These are phyloP conservation scores for Acleris cristana DNA, from an alignment of 2,888 invertebrate genomes.

Conservation along the genomic window DNA sequence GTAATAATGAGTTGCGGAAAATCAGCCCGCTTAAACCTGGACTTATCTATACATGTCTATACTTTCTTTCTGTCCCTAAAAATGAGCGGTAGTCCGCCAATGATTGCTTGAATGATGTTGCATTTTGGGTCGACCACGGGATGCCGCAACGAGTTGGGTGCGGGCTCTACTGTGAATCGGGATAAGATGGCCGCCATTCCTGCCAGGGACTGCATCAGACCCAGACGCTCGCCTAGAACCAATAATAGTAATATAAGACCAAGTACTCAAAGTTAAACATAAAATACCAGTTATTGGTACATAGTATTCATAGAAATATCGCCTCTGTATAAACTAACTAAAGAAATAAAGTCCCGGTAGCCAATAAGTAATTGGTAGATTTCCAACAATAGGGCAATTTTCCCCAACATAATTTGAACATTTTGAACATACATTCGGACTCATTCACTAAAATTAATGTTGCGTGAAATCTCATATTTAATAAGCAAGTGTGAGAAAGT, in stretches of 20 bases:
- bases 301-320: no score
- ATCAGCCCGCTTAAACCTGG: no score
- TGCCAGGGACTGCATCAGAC: constrained; percentile 30
- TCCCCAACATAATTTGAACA: no score
- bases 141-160: constrained; percentile 8
- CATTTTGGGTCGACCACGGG: constrained; percentile 5
- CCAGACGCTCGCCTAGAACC: constrained; percentile 27
- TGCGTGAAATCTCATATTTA: not conserved
- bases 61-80: constrained; percentile 10
- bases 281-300: no score
- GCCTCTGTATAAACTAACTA: no score
- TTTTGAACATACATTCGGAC: no score
- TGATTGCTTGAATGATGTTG: constrained; percentile 10
- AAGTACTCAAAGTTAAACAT: not conserved
- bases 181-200: constrained; percentile 31
- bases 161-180: constrained; percentile 30
- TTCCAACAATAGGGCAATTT: no score
- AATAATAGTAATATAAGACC: not conserved
- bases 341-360: no score
- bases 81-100: constrained; percentile 13
- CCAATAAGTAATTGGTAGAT: no score
- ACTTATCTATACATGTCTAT: not conserved
- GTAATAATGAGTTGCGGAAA: no score
- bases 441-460: no score
- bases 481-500: no score